Percentiles rank a stretch among this genome's conserved stretches.
Conservation (phyloP, 1,140 invertebrate species). For the Aphelenchoides avenae region DNA sequence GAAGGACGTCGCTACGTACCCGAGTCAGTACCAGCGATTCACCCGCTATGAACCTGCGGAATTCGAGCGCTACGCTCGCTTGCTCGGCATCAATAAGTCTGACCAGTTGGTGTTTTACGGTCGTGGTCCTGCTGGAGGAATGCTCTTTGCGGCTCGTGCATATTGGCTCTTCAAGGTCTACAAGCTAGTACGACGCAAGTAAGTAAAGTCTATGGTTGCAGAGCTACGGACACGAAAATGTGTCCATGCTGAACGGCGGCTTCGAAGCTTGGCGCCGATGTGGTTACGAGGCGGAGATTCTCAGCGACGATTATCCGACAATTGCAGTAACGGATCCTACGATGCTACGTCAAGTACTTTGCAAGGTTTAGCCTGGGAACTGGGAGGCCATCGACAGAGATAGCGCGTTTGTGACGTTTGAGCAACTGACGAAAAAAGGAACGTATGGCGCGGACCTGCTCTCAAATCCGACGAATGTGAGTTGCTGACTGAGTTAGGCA, state of each 20-base stretch:
- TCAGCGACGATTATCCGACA: conserved; percentile 14
- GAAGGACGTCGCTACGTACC: conserved; percentile 36
- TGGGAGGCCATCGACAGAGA: conserved; percentile 30
- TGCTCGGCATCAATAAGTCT: conserved; percentile 35
- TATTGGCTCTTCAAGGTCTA: conserved; percentile 39
- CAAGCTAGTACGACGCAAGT: no score
- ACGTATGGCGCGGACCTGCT: no score
- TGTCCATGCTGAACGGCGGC: conserved; percentile 40
- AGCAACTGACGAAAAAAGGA: no score
- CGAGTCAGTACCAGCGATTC: conserved; percentile 32
- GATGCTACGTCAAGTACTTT: conserved; percentile 8
- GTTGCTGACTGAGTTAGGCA: no score
- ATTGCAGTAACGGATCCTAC: conserved; percentile 37
- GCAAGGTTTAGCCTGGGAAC: conserved; percentile 30
- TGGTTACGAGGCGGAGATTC: conserved; percentile 23
- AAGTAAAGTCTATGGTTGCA: no score
- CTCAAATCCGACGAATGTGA: no score
- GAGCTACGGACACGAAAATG: conserved; percentile 44
- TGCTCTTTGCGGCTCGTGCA: conserved; percentile 39
- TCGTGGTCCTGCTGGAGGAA: conserved; percentile 41
- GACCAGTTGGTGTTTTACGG: conserved; percentile 48
- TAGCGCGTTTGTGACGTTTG: conserved; percentile 12
- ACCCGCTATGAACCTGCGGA: conserved; percentile 39
- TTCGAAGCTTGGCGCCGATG: conserved; percentile 17
- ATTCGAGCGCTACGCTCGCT: conserved; percentile 37